Evolutionary conservation across 2,797 vertebrate genomes (phyloP), one percentile per base, ranked within the genome.

Genomic region (Esox masquinongy): DNA sequence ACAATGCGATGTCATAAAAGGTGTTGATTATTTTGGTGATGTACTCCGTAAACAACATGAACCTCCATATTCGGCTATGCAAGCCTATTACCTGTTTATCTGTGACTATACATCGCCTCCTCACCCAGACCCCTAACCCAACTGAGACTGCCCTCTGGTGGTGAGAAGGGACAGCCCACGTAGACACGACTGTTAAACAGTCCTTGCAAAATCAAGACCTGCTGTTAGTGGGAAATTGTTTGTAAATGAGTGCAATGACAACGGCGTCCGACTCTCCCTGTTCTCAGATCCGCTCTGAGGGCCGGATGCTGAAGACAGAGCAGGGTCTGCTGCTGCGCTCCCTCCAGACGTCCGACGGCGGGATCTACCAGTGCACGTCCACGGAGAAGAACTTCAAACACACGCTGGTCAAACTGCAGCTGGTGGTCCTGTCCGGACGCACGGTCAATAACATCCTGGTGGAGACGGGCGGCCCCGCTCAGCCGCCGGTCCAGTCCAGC

Each of bases 371-470:
- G 87, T 99, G 98, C 92, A 98, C 97, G 0, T 96, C 98, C 91
- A 99, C 97, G 0, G 98, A 99, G 94, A 99, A 99, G 89, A 99
- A 97, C 94, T 99, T 99, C 93, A 99, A 99, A 83, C 97, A 99
- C 85, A 93, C 93, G 0, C 93, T 99, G 51, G 95, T 96, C 63
- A 97, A 96, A 80, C 94, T 99, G 86, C 96, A 97, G 90, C 95
- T 99, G 6, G 95, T 97, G 0, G 95, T 99, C 1, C 95, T 99
- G 29, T 96, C 96, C 77, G 90, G 91, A 51, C 96, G 96, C 1
- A 96, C 96, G 0, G 95, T 99, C 82, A 97, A 97, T n/a, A 94
- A 92, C 0, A 94, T 97, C 83, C 88, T 94, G 72, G 89, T 93
- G 1, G 93, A 95, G 43, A 91, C 86, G 0, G 93, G 93, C 47